Conservation (phyloP, 2,113 vertebrate genomes). For the Alethe diademata region DNA sequence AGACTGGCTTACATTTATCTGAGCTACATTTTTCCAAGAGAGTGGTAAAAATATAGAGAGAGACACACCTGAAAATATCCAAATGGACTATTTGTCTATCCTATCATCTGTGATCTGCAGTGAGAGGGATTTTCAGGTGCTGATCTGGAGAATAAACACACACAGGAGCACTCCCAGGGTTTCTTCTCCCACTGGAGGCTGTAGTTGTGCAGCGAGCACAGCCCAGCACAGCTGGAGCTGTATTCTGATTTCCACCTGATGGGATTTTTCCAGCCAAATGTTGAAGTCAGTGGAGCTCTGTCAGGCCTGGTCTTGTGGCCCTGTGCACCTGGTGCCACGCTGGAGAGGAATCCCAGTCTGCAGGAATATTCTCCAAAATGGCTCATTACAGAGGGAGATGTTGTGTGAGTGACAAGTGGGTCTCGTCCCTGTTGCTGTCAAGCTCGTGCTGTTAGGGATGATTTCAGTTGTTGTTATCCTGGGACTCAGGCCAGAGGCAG, state of each 20-base stretch:
- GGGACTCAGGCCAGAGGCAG: background rate
- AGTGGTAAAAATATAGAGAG: background rate
- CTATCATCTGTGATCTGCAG: background rate
- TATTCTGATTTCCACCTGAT: accelerated
- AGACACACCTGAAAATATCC: background rate
- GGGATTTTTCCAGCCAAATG: background rate
- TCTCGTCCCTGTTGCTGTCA: background rate
- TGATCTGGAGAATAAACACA: background rate
- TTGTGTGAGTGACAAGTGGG: background rate
- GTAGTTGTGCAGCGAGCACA: accelerated
- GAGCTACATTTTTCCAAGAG: background rate
- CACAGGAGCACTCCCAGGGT: background rate
- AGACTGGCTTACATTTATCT: background rate
- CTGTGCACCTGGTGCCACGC: background rate
- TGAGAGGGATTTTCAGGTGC: background rate
- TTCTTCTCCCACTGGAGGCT: background rate
- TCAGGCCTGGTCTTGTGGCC: background rate
- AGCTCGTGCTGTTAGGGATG: background rate
- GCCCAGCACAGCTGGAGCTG: background rate
- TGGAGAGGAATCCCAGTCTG: background rate
- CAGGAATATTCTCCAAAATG: background rate
- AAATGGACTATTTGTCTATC: background rate
- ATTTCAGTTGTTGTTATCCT: background rate
- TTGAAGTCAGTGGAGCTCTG: background rate
- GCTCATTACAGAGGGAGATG: background rate